These are phyloP conservation scores for Phorcus lineatus DNA, from an alignment of 2,888 invertebrate species.

Conservation along the genomic window DNA sequence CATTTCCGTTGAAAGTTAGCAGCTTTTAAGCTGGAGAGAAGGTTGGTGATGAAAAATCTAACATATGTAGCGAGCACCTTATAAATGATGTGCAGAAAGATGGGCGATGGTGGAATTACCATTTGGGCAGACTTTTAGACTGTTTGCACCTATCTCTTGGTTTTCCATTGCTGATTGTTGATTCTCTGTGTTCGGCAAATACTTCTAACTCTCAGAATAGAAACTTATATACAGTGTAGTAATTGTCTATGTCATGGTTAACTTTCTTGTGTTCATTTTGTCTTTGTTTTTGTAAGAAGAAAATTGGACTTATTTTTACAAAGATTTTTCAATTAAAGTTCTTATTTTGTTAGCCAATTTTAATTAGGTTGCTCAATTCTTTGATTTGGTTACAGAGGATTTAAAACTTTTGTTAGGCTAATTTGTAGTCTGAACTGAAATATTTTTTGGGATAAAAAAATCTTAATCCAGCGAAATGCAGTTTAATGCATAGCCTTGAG, in stretches of 20 bases:
- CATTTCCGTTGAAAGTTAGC: neutral
- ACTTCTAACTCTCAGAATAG: neutral
- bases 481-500: no score
- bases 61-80: neutral
- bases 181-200: neutral
- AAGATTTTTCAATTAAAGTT: no score
- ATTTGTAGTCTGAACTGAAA: no score
- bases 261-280: neutral
- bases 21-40: neutral
- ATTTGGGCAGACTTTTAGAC: neutral
- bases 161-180: neutral
- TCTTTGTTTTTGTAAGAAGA: no score
- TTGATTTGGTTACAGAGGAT: no score
- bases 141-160: neutral
- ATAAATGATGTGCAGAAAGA: slow-evolving; percentile 20
- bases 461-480: no score
- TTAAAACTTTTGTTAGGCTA: no score
- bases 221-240: neutral
- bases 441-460: no score
- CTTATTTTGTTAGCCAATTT: no score
- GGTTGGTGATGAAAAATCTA: slow-evolving; percentile 1
- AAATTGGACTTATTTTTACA: no score
- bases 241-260: neutral
- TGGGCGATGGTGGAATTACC: neutral
- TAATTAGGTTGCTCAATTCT: no score